phyloP scores from a whole-genome alignment of 2,797 vertebrate species.

The Chelmon rostratus region DNA sequence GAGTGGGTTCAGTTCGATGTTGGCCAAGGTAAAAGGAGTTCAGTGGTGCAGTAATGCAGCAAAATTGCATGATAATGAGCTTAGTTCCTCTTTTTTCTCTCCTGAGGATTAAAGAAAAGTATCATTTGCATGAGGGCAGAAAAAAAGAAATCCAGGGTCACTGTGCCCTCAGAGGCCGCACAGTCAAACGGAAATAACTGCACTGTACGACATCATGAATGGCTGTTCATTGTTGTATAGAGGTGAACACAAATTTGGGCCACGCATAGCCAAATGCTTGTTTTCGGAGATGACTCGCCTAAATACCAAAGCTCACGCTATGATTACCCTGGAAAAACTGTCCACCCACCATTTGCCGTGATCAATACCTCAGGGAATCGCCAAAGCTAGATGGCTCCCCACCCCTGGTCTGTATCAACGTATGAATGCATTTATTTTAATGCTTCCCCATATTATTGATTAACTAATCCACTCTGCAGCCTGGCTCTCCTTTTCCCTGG shows the following conservation, averaged over 20 bases:
- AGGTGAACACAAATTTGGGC: conserved; percentile 3
- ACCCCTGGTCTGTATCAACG: conserved; percentile 50
- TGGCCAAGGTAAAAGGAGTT: conserved; percentile 57
- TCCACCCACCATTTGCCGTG: conserved; percentile 43
- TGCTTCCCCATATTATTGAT: conserved; percentile 82
- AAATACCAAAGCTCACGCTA: conserved; percentile 18
- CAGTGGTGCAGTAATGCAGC: conserved; percentile 60
- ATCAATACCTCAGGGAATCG: conserved; percentile 55
- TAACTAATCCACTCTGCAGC: conserved; percentile 76
- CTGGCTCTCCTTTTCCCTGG: conserved; percentile 64
- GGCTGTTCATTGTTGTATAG: not conserved
- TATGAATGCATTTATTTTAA: conserved; percentile 77
- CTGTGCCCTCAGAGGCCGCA: conserved; percentile 24
- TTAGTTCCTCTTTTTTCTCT: conserved; percentile 52
- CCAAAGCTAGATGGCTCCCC: conserved; percentile 41
- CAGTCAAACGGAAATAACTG: conserved; percentile 34
- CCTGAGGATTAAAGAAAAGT: conserved; percentile 54
- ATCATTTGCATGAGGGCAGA: conserved; percentile 57
- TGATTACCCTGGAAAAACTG: conserved; percentile 26
- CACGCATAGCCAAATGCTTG: not conserved
- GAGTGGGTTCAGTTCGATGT: conserved; percentile 53
- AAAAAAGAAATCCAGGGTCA: conserved; percentile 37
- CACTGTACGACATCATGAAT: not conserved
- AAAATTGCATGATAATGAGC: conserved; percentile 74
- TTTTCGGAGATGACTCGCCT: conserved; percentile 22